Base-by-base conservation (phyloP, 2,888 invertebrate species). In the Calliopum simillimum region DNA sequence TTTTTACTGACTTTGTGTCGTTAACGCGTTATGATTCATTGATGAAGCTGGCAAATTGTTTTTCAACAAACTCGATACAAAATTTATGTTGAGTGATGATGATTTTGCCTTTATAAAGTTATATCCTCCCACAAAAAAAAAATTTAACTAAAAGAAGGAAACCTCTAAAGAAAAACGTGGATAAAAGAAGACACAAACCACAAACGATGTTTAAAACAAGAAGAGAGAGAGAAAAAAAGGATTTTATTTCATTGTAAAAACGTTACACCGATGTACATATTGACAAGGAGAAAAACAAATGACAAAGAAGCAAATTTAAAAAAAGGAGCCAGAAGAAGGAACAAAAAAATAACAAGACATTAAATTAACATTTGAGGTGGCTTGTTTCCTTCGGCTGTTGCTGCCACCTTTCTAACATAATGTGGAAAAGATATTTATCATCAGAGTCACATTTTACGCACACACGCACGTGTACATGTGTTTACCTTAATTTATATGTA, bases 21-120 rank as follows among this genome's bases (percentile, higher is more conserved):
- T 56, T 56, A 56, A 3, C 55, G 25, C 55, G 23, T 25, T 56
- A 56, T 56, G 55, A 56, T 56, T 56, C 55, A 56, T 56, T 56
- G 21, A 56, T 56, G 55, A 56, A 14, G 55, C 14, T 56, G 21
- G 8, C 6, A 23, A 56, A 56, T 56, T 21, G 55, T 56, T 56
- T 21, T 56, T 23, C 55, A 56, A 56, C 33, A 19, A 23, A 56
- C 55, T 56, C 55, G 14, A 56, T 56, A 25, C 23, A 56, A 56
- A 56, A 56, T 23, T 51, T 51, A 19, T 51, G 51, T 51, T 51
- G 51, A 51, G 55, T 23, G 55, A 19, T 23, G 55, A 19, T 56
- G 55, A 56, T 56, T 56, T 19, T 56, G 25, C 55, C 23, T 56
- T 56, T 23, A 56, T 23, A 4, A 56, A 56, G 55, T 56, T 56